Evolutionary conservation across 2,888 invertebrate species (phyloP).

Genomic region (Crioceris asparagi): DNA sequence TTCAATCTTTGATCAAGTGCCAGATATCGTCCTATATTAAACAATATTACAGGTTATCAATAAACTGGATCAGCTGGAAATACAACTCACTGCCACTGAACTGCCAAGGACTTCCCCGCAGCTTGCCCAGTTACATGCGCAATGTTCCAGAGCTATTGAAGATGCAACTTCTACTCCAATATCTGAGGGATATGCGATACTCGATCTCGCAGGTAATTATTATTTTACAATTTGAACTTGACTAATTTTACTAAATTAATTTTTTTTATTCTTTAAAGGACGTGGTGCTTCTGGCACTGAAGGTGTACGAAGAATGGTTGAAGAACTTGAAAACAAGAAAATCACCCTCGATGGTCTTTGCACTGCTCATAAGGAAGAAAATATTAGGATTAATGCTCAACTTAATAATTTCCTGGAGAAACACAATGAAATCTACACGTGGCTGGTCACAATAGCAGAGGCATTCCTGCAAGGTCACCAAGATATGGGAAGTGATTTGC

Average conservation of each 20-base stretch:
- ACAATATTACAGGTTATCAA: conserved; percentile 51
- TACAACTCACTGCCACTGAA: conserved; percentile 55
- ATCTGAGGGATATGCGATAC: conserved; percentile 59
- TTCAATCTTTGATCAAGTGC: too few relatives aligned
- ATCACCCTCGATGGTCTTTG: conserved; percentile 52
- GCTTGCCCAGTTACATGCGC: conserved; percentile 55
- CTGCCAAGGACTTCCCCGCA: conserved; percentile 54
- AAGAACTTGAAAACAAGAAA: conserved; percentile 65
- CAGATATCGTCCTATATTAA: too few relatives aligned
- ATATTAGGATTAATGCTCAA: conserved; percentile 56
- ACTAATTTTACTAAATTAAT: background rate
- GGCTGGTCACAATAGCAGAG: conserved; percentile 64
- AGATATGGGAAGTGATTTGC: conserved; percentile 60
- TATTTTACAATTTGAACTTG: conserved; percentile 49
- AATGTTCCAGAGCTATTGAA: conserved; percentile 53
- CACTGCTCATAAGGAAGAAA: conserved; percentile 57
- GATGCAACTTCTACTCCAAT: conserved; percentile 57
- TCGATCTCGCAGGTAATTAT: conserved; percentile 56
- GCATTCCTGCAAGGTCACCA: conserved; percentile 60
- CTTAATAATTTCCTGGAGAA: conserved; percentile 56
- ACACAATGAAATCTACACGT: conserved; percentile 59
- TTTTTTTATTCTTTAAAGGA: conserved; percentile 36
- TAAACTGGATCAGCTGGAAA: conserved; percentile 64
- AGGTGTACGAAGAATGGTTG: conserved; percentile 54
- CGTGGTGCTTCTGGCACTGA: conserved; percentile 42